Evolutionary conservation across 2,797 vertebrate species (phyloP), one percentile per base, ranked within the genome.

Genomic region (Synaphobranchus kaupii): DNA sequence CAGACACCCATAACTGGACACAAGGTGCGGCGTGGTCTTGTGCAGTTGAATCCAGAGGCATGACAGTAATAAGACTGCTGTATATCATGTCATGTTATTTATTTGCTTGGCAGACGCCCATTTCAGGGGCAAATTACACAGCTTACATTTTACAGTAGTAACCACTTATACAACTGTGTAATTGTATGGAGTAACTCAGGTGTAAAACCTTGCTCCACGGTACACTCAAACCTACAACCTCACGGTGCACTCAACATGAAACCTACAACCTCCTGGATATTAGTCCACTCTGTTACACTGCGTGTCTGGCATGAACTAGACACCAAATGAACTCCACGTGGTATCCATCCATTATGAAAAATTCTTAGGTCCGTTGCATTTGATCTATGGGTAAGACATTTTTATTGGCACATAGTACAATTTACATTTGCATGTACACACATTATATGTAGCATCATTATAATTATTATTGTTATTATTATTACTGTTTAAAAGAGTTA

Each of bases 321-420:
- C 20, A n/a, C 13, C 68, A 73, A 39, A 13, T 73, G 1, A 73
- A 34, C 68, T 34, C 28, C 28, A 20, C 34, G 44, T 76, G 17
- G 34, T 15, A 76, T 44, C 31, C 44, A 6, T 71, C n/a, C 17
- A 34, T 76, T 15, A 44, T 39, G 73, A 20, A 44, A 80, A 80
- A 44, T 20, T 86, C 60, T 0, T 54, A 5, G 54, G 54, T 12
- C 60, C 87, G 84, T 88, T 85, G 17, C 66, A 86, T 88, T 80
- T 88, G 78, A 88, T 89, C 89, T 54, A 50, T 80, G 20, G 47
- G 54, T 76, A 47, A 82, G 58, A 87, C 88, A 91, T 87, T 91
- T 56, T 92, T 91, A 92, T 90, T 93, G 88, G 88, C 90, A 92
- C 90, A 90, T 89, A 82, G 85, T 89, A 89, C 60, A 87, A 83